phyloP scores from a whole-genome alignment of 1,140 invertebrate genomes.

The Coptotermes formosanus region DNA sequence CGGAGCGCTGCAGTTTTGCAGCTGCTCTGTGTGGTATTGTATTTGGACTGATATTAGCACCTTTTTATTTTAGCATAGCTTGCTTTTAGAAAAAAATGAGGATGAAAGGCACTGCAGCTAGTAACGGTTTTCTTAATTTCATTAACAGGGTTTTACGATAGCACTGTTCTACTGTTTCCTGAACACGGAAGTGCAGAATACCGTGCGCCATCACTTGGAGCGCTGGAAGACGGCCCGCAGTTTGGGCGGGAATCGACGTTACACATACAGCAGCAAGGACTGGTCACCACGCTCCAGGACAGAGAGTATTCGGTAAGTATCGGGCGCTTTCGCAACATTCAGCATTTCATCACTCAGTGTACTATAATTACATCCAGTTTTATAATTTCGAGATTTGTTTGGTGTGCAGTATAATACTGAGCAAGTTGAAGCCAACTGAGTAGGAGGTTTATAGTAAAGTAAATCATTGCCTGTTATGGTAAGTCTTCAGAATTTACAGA shows the following conservation, averaged over 20 bases:
- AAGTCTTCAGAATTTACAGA: too few species aligned
- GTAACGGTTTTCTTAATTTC: not conserved
- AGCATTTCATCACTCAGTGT: too few species aligned
- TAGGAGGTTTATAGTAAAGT: too few species aligned
- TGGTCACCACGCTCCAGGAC: conserved; percentile 75
- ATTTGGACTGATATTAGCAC: too few species aligned
- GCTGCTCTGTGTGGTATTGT: too few species aligned
- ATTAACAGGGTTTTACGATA: conserved; percentile 74
- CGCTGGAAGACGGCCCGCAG: conserved; percentile 70
- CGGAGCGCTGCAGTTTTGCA: too few species aligned
- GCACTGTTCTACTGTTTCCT: conserved; percentile 89
- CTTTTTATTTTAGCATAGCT: not conserved
- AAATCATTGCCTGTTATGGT: too few species aligned
- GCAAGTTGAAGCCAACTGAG: too few species aligned
- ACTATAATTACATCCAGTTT: too few species aligned
- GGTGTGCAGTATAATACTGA: too few species aligned
- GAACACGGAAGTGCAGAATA: conserved; percentile 87
- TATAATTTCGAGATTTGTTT: too few species aligned
- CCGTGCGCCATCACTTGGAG: conserved; percentile 74
- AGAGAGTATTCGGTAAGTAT: conserved; percentile 73
- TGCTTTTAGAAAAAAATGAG: not conserved
- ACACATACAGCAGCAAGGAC: conserved; percentile 67
- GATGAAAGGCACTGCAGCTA: not conserved
- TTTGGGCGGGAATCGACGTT: conserved; percentile 56
- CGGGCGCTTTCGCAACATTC: not conserved